Percentiles rank a stretch among this genome's conserved stretches.
Conservation (phyloP, 1,140 invertebrate species). For the Trissolcus basalis region DNA sequence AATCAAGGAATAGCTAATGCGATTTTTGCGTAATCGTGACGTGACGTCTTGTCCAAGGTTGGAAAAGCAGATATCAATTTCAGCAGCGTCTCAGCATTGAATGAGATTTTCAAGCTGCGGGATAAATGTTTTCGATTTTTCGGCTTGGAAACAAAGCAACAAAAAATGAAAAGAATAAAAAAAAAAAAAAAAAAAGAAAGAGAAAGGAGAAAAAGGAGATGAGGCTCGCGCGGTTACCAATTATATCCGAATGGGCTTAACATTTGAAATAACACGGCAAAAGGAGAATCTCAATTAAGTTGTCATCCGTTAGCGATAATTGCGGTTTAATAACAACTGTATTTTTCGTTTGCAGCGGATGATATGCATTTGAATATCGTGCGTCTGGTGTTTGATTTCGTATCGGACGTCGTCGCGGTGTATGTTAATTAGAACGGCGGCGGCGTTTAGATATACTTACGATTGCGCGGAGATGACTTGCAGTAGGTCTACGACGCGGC, state of each 20-base stretch:
- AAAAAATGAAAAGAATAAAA: background rate
- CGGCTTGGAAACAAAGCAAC: background rate
- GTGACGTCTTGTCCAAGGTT: too few relatives aligned
- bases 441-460: conserved; percentile 66
- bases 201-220: background rate
- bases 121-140: background rate
- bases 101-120: background rate
- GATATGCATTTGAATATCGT: conserved; percentile 15
- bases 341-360: conserved; percentile 11
- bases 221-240: conserved; percentile 1
- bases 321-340: conserved; percentile 22
- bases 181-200: too few relatives aligned
- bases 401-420: background rate
- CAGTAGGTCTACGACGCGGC: conserved; percentile 71
- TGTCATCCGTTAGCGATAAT: conserved; percentile 36
- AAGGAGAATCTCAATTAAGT: conserved; percentile 18
- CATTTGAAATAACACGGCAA: conserved; percentile 1
- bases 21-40: background rate
- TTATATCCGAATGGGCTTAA: conserved; percentile 10
- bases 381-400: conserved; percentile 2
- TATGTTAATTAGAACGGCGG: conserved; percentile 14
- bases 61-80: too few relatives aligned
- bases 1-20: background rate
- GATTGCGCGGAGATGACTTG: conserved; percentile 72
- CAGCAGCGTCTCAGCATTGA: too few relatives aligned